Conservation (phyloP, 2,888 invertebrate species). For the Amblyteles armatorius region DNA sequence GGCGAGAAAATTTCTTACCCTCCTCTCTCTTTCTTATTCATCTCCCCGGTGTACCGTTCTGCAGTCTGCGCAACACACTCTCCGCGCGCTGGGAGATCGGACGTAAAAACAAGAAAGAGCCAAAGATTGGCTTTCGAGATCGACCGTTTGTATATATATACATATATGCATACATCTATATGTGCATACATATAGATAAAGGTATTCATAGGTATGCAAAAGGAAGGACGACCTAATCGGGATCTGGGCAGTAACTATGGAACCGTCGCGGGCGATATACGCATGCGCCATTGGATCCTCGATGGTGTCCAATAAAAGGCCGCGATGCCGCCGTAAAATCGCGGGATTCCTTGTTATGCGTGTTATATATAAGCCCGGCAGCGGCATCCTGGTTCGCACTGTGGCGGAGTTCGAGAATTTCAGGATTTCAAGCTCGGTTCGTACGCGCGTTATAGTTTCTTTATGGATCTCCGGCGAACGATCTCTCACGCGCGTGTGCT, state of each 20-base stretch:
- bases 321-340: conserved; percentile 78
- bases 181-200: neutral
- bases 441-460: conserved; percentile 26
- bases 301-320: conserved; percentile 78
- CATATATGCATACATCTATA: neutral
- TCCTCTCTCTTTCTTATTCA: conserved; percentile 10
- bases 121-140: conserved; percentile 61
- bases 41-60: neutral
- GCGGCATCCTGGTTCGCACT: conserved; percentile 50
- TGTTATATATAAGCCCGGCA: conserved; percentile 18
- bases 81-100: conserved; percentile 22
- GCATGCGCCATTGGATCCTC: conserved; percentile 75
- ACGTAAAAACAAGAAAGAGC: conserved; percentile 59
- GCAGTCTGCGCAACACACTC: neutral
- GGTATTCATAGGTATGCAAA: conserved; percentile 1
- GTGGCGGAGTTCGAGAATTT: conserved; percentile 15
- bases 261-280: conserved; percentile 48
- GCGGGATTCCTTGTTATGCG: conserved; percentile 79
- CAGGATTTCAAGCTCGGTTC: conserved; percentile 49
- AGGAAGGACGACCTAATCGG: conserved; percentile 64
- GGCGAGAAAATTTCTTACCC: conserved; percentile 60
- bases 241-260: conserved; percentile 60
- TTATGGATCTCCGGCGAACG: conserved; percentile 59
- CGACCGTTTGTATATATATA: conserved; percentile 4
- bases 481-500: conserved; percentile 50